phyloP scores from a whole-genome alignment of 1,140 invertebrate species.

The Frieseomelitta varia region DNA sequence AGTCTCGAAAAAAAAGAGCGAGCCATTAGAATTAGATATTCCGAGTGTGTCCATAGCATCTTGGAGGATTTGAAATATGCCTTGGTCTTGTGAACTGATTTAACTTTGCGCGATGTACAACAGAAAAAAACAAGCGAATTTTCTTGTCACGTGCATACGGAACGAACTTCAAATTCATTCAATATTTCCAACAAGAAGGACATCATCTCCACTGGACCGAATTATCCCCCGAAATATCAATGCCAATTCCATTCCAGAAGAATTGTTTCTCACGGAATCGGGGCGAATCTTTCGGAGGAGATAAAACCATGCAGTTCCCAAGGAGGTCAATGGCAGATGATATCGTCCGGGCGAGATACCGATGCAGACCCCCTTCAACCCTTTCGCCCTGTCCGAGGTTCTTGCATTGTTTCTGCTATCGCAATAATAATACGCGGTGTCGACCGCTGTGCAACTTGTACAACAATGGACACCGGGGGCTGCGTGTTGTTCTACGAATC shows the following conservation, averaged over 20 bases:
- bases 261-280: not conserved
- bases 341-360: conserved; percentile 68
- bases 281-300: conserved; percentile 13
- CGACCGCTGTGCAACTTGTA: not conserved
- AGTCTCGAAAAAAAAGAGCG: no score
- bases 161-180: not conserved
- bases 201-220: not conserved
- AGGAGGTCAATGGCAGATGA: conserved; percentile 68
- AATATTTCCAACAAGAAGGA: not conserved
- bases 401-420: conserved; percentile 35
- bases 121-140: not conserved
- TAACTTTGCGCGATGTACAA: not conserved
- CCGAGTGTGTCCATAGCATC: no score
- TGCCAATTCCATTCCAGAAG: not conserved
- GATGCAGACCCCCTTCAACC: conserved; percentile 26
- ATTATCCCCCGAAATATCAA: not conserved
- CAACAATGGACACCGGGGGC: conserved; percentile 8
- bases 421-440: conserved; percentile 32
- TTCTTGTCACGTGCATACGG: not conserved
- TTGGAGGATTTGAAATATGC: no score
- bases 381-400: not conserved
- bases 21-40: no score
- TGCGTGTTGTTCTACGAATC: not conserved
- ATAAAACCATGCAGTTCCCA: not conserved
- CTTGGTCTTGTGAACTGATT: not conserved